These are phyloP conservation scores for Anabas testudineus DNA, from an alignment of 2,797 vertebrate species.

Conservation along the genomic window DNA sequence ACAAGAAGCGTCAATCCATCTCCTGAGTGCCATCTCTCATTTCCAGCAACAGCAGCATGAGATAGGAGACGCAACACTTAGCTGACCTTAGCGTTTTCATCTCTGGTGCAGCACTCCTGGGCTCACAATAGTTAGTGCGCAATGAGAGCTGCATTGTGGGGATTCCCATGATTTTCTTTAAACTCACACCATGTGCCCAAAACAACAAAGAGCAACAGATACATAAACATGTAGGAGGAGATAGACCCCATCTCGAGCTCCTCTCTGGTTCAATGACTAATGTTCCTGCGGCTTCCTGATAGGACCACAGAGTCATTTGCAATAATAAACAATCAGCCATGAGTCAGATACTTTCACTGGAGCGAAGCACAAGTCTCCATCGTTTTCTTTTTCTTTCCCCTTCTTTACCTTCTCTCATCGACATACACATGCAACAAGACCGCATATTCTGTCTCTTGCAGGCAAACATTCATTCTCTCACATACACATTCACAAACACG, in stretches of 20 bases:
- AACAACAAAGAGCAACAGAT: conserved; percentile 37
- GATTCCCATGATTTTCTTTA: conserved; percentile 41
- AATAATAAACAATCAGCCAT: conserved; percentile 73
- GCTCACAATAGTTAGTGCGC: background rate
- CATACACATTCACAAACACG: conserved; percentile 21
- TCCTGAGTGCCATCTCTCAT: conserved; percentile 57
- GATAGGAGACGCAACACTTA: conserved; percentile 48
- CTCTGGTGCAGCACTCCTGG: conserved; percentile 21
- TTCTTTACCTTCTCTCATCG: conserved; percentile 1
- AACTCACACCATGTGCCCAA: conserved; percentile 32
- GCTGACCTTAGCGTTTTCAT: conserved; percentile 28
- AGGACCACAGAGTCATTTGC: conserved; percentile 63
- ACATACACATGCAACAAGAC: conserved; percentile 13
- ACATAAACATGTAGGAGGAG: conserved; percentile 53
- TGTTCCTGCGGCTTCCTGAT: conserved; percentile 60
- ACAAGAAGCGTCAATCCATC: conserved; percentile 45
- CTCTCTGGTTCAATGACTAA: conserved; percentile 68
- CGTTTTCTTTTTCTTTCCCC: conserved; percentile 3
- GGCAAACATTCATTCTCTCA: conserved; percentile 12
- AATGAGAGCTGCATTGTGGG: conserved; percentile 13
- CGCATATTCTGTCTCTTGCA: background rate
- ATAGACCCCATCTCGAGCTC: conserved; percentile 37
- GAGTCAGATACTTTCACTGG: conserved; percentile 78
- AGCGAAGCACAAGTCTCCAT: conserved; percentile 11
- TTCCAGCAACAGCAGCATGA: conserved; percentile 67